Evolutionary conservation across 2,797 vertebrate genomes (phyloP), one percentile per base, ranked within the genome.

Genomic region (Tapirus indicus): DNA sequence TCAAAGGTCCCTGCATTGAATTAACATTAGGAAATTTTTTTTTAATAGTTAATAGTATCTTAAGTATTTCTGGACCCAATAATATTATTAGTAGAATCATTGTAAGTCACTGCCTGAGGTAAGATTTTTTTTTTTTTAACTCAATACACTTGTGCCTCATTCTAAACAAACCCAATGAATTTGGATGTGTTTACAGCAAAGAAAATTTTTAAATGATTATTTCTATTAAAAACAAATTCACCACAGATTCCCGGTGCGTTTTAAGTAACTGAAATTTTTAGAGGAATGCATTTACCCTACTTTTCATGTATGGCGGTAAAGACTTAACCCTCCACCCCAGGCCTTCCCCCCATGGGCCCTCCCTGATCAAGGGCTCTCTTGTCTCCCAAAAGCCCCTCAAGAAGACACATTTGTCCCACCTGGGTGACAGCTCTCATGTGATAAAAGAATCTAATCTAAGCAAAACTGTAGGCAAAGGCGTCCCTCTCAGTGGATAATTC

Each of bases 171-270:
- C 54, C 74, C 69, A 83, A 77, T 54, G 41, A 13, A 66, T 84
- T 96, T 87, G 75, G 41, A 90, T 88, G 60, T 66, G 6, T 80
- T 88, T 84, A 92, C 9, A 12, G 38, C 23, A 4, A 38, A 87
- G 54, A 90, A 88, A 41, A 88, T 35, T 58, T 69, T 12, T 7
- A 74, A 64, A 41, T 54, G 20, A 62, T 66, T 38, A 86, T 68
- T 86, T 97, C 84, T 87, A 78, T 90, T 87, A 68, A 92, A 87
- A 87, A 82, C 21, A 69, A 75, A 74, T 52, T 58, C 52, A 20
- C 49, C 27, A 7, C 0, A 25, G 29, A 29, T 75, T 92, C 47
- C 62, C 54, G 18, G 60, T 47, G 29, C 82, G 54, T 93, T 29
- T 85, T 80, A 84, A 77, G 9, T 41, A 77, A 38, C 49, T 35